Percentiles rank a stretch among this genome's conserved stretches.
Conservation (phyloP, 1,140 invertebrate genomes). For the Magallana ariakensis region DNA sequence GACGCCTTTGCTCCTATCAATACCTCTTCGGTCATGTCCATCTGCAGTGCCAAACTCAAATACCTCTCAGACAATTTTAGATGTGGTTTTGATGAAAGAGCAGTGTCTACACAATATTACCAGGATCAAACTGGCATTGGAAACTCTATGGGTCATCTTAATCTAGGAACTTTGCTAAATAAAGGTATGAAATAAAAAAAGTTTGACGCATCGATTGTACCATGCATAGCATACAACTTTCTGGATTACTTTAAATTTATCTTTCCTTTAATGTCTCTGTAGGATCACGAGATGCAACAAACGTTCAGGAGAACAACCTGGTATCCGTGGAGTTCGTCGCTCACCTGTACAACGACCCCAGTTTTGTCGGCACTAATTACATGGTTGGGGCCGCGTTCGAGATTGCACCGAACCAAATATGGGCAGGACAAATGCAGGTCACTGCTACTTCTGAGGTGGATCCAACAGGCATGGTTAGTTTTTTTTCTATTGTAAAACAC, state of each 20-base stretch:
- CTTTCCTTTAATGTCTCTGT: neutral
- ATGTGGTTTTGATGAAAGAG: constrained; percentile 62
- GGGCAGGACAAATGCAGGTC: constrained; percentile 63
- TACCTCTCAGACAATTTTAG: constrained; percentile 66
- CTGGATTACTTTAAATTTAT: no score
- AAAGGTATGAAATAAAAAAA: constrained; percentile 64
- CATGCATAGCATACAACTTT: neutral
- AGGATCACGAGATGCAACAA: constrained; percentile 61
- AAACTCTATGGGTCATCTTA: constrained; percentile 61
- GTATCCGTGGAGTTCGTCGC: constrained; percentile 63
- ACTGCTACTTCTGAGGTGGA: constrained; percentile 49
- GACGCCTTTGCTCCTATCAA: constrained; percentile 72
- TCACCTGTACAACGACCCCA: constrained; percentile 59
- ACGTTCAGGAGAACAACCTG: constrained; percentile 52
- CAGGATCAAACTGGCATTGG: constrained; percentile 59
- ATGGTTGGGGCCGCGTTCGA: constrained; percentile 65
- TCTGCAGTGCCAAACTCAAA: constrained; percentile 68
- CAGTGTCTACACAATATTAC: constrained; percentile 38
- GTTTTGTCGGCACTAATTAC: constrained; percentile 52
- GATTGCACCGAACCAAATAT: constrained; percentile 63
- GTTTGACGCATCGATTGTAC: neutral
- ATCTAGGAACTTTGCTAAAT: constrained; percentile 68
- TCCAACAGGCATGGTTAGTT: constrained; percentile 33
- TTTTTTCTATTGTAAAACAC: no score
- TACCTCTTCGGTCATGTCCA: constrained; percentile 69